Evolutionary conservation across 2,888 invertebrate genomes (phyloP).

Genomic region (Oegoconia quadripuncta): DNA sequence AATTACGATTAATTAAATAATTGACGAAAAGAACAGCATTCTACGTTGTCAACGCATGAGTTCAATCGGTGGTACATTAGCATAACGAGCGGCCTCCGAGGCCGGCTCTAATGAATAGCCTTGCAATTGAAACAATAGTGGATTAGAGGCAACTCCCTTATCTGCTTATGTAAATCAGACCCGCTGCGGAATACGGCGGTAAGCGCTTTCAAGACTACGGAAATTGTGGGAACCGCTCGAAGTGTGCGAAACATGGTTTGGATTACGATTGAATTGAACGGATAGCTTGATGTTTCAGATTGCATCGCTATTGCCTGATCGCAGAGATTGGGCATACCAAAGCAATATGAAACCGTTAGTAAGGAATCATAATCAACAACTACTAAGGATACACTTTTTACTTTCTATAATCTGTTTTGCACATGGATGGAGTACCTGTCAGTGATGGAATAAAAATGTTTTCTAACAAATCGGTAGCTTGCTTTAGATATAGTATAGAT

Average conservation of each 20-base stretch:
- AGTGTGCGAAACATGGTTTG: background rate
- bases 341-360: background rate
- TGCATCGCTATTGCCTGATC: background rate
- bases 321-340: too few species aligned
- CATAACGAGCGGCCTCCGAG: slow-evolving; percentile 55
- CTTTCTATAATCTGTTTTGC: too few species aligned
- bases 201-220: slow-evolving; percentile 5
- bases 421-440: too few species aligned
- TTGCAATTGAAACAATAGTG: slow-evolving; percentile 69
- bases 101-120: slow-evolving; percentile 61
- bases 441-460: too few species aligned
- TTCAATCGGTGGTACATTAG: slow-evolving; percentile 45
- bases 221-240: slow-evolving; percentile 4
- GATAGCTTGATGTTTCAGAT: background rate
- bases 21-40: too few species aligned
- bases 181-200: background rate
- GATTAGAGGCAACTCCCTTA: slow-evolving; percentile 58
- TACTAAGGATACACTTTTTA: too few species aligned
- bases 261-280: background rate
- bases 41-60: too few species aligned
- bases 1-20: too few species aligned
- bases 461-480: too few species aligned
- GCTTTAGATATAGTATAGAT: too few species aligned
- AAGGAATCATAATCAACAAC: too few species aligned
- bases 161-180: slow-evolving; percentile 51